A percentile compares a stretch with the other conserved stretches of the same genome.
phyloP scores from a whole-genome alignment of 2,888 invertebrate genomes.

The Thumatha senex region DNA sequence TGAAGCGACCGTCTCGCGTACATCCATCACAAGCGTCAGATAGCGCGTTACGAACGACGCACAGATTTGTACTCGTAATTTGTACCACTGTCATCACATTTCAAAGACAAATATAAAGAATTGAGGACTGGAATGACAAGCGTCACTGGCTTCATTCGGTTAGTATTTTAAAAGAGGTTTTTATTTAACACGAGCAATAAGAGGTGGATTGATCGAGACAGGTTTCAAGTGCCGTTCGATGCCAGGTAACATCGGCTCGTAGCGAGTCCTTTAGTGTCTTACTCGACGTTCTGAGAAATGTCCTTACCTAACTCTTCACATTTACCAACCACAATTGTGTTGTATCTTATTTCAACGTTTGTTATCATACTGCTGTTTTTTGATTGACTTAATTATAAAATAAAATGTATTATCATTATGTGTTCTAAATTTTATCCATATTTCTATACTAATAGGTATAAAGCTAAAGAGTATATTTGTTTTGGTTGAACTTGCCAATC shows the following conservation, averaged over 20 bases:
- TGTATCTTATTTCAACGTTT: constrained; percentile 31
- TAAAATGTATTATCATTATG: not conserved
- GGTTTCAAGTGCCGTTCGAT: constrained; percentile 80
- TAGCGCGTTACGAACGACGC: constrained; percentile 79
- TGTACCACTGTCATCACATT: constrained; percentile 84
- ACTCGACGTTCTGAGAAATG: constrained; percentile 75
- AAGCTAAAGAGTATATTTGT: too few species aligned
- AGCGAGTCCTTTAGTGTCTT: constrained; percentile 66
- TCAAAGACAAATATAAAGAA: constrained; percentile 84
- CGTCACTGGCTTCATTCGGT: constrained; percentile 75
- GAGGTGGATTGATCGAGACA: constrained; percentile 82
- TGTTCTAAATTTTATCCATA: too few species aligned
- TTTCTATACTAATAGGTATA: too few species aligned
- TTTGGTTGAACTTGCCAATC: too few species aligned
- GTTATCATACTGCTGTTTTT: constrained; percentile 19
- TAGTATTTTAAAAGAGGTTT: constrained; percentile 81
- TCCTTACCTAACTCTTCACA: constrained; percentile 69
- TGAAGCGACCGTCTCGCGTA: constrained; percentile 51
- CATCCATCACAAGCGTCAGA: constrained; percentile 78
- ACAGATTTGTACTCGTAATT: constrained; percentile 82
- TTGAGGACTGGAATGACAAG: constrained; percentile 81
- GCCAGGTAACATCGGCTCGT: constrained; percentile 63
- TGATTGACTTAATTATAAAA: not conserved
- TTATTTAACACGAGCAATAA: constrained; percentile 82
- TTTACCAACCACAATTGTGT: constrained; percentile 50